These are phyloP conservation scores for Rhadinocentrus ornatus DNA, from an alignment of 2,797 vertebrate genomes.

Conservation along the genomic window DNA sequence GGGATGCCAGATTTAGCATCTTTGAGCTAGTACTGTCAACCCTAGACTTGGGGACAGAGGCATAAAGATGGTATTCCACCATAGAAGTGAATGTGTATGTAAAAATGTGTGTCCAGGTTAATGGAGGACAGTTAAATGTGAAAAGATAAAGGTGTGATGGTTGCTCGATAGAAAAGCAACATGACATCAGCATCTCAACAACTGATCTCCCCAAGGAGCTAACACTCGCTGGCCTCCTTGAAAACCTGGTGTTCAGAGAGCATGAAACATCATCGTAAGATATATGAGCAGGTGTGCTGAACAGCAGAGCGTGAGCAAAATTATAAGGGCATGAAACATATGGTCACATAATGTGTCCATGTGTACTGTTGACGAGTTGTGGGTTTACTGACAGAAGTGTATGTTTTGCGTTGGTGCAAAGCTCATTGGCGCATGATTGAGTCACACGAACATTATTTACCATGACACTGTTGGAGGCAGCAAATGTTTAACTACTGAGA, in stretches of 20 bases:
- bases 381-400: slow-evolving; percentile 32
- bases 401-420: slow-evolving; percentile 23
- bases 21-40: not conserved
- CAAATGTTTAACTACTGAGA: slow-evolving; percentile 8
- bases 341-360: slow-evolving; percentile 52
- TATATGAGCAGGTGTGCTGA: slow-evolving; percentile 61
- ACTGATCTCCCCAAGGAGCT: slow-evolving; percentile 4
- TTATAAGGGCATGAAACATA: slow-evolving; percentile 60
- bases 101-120: not conserved
- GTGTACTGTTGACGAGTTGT: slow-evolving; percentile 49
- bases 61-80: not conserved
- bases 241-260: slow-evolving; percentile 32
- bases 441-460: slow-evolving; percentile 29
- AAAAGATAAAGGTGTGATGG: slow-evolving; percentile 5
- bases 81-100: not conserved
- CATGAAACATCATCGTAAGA: slow-evolving; percentile 42
- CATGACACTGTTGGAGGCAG: slow-evolving; percentile 6
- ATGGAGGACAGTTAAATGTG: not conserved
- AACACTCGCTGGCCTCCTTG: slow-evolving; percentile 22
- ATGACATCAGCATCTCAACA: slow-evolving; percentile 30
- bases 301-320: slow-evolving; percentile 45
- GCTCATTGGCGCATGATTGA: slow-evolving; percentile 40
- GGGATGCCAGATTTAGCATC: not conserved
- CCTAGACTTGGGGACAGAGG: not conserved
- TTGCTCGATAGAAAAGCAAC: slow-evolving; percentile 52